Evolutionary conservation across 2,888 invertebrate genomes (phyloP), one percentile per base, ranked within the genome.

Genomic region (Drosophila austrosaltans): DNA sequence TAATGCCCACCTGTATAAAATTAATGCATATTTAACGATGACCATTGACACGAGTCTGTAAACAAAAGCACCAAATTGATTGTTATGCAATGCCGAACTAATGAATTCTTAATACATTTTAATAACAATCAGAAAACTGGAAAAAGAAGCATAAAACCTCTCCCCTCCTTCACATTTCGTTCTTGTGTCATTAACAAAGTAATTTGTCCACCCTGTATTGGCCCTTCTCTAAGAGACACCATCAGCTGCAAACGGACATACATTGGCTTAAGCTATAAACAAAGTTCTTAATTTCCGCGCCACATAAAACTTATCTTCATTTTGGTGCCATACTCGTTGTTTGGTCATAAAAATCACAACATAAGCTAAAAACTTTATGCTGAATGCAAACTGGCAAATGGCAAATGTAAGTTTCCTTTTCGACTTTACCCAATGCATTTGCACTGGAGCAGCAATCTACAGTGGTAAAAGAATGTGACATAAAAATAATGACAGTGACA

Each of bases 241-340:
- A 44, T 57, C 25, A 58, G 59, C 69, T 75, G 30, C 30, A 58
- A 70, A 53, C 72, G 77, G 75, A 76, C 75, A 75, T 76, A 61
- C 72, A 75, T 75, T 74, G 70, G 75, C 44, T 44, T 30, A 36
- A 30, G 62, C 73, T 61, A 76, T 75, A 83, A 86, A 89, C 86
- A 79, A 87, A 84, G 72, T 89, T 89, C 89, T 82, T 89, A 87
- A 84, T 89, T 89, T 84, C 83, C 83, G 83, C 89, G 83, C 87
- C 88, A 74, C 88, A 84, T 89, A 89, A 89, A 84, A 84, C 88
- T 84, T 84, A 84, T 84, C 83, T 84, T 85, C 86, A 84, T 87
- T 81, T 76, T 71, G 70, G 59, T 70, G 61, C 81, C 48, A 68
- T 65, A 75, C 59, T 25, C 53, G 54, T 53, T 60, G 30, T 28